Evolutionary conservation across 2,797 vertebrate genomes (phyloP), one percentile per base, ranked within the genome.

Genomic region (Hylomyscus alleni): DNA sequence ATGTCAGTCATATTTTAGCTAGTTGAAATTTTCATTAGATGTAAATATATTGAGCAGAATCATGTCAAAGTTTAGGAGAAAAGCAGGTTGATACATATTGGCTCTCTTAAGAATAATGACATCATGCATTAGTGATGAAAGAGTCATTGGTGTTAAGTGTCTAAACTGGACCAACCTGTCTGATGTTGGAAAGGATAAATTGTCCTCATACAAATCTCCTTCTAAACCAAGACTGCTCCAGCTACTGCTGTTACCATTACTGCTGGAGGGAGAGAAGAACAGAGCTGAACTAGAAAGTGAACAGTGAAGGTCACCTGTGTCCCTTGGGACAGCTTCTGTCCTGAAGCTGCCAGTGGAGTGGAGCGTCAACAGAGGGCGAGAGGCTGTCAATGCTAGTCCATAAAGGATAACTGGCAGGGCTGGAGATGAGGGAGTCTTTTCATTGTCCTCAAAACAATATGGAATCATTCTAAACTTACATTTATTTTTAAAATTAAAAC

Each of bases 211-310:
- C 97, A 99, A 99, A 99, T 99, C 99, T 98, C 99, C 99, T 99
- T 99, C 99, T 99, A 99, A 99, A 98, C 99, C 99, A 99, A 99
- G 99, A 98, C 99, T 99, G 99, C 99, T 99, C 99, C 99, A 99
- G 99, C 99, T 99, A 99, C 99, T 99, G 99, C 99, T 99, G 99
- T 99, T 99, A 99, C 99, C 99, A 99, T 99, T 99, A 99, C 99
- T 99, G 99, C 99, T 99, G 99, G 98, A 98, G 98, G 98, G 98
- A 99, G 98, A 99, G 99, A 98, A 99, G 97, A 99, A 99, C 98
- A 99, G 98, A 98, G 98, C 98, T 99, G 98, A 99, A 98, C 98
- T 98, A 98, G 98, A 98, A 98, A 98, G 98, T 47, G 95, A 97
- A 98, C n/a, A 98, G 97, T 56, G 96, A 97, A 97, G 96, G 95